phyloP scores from a whole-genome alignment of 2,113 vertebrate species.

The Eptatretus burgeri region DNA sequence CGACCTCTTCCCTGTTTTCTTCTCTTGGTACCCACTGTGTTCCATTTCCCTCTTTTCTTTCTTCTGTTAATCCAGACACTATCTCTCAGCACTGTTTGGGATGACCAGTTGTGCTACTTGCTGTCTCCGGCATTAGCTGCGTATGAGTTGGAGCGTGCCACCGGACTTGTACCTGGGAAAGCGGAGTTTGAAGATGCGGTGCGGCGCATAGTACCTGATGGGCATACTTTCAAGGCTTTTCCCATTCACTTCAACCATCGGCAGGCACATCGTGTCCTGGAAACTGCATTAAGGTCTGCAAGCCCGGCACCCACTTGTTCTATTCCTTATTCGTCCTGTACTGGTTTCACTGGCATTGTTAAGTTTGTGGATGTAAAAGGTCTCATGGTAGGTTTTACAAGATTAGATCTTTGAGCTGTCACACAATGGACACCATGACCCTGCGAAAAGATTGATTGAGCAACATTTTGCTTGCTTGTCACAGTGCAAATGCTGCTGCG shows the following conservation, averaged over 20 bases:
- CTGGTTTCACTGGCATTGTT: constrained; percentile 1
- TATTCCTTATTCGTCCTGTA: neutral
- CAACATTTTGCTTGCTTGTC: no score
- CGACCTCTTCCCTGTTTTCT: no score
- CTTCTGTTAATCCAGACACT: no score
- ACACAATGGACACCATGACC: no score
- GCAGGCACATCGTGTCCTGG: constrained; percentile 56
- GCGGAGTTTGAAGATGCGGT: constrained; percentile 89
- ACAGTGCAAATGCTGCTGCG: no score
- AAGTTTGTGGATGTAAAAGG: no score
- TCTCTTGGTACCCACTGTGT: no score
- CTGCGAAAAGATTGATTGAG: no score
- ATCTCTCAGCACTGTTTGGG: constrained; percentile 21
- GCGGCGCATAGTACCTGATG: constrained; percentile 55
- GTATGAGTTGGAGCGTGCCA: constrained; percentile 64
- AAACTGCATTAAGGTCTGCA: constrained; percentile 47
- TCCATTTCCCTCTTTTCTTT: no score
- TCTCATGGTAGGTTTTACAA: no score
- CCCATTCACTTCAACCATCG: constrained; percentile 71
- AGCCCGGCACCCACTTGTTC: neutral
- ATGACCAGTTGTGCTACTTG: constrained; percentile 73
- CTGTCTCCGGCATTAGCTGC: constrained; percentile 58
- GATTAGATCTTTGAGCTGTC: no score
- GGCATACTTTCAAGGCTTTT: constrained; percentile 92
- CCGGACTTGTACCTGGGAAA: constrained; percentile 50